Conservation (phyloP, 2,113 vertebrate genomes). For the Esox niger region DNA sequence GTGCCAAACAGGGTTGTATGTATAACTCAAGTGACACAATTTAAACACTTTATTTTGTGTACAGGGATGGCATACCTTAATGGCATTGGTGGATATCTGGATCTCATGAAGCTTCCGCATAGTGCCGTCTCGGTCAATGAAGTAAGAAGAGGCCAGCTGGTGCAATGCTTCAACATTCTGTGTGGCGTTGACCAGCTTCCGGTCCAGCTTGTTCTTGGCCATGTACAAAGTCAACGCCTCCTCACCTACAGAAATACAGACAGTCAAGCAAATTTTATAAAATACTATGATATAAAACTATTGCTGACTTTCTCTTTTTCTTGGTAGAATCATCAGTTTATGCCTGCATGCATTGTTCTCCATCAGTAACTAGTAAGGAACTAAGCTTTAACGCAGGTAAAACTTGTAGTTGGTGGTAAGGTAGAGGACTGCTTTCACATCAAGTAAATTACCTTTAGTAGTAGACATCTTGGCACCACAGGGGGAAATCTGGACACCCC, state of each 20-base stretch:
- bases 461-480: conserved; percentile 5
- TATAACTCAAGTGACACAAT: background rate
- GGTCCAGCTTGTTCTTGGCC: conserved; percentile 95
- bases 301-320: background rate
- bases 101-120: conserved; percentile 98
- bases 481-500: background rate
- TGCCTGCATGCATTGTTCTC: background rate
- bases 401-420: background rate
- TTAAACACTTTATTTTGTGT: background rate
- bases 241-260: conserved; percentile 78
- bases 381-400: too few relatives aligned
- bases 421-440: conserved; percentile 10
- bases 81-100: conserved; percentile 97
- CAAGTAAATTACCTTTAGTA: conserved; percentile 17
- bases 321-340: background rate
- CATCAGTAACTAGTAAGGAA: background rate
- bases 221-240: conserved; percentile 99
- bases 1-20: background rate
- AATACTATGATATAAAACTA: background rate
- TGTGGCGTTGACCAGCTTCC: conserved; percentile 88
- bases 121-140: conserved; percentile 96
- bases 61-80: conserved; percentile 80
- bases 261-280: background rate
- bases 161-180: conserved; percentile 96
- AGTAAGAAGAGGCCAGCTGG: conserved; percentile 97